Conservation (phyloP, 2,888 invertebrate genomes). For the Drosophila anomelani region DNA sequence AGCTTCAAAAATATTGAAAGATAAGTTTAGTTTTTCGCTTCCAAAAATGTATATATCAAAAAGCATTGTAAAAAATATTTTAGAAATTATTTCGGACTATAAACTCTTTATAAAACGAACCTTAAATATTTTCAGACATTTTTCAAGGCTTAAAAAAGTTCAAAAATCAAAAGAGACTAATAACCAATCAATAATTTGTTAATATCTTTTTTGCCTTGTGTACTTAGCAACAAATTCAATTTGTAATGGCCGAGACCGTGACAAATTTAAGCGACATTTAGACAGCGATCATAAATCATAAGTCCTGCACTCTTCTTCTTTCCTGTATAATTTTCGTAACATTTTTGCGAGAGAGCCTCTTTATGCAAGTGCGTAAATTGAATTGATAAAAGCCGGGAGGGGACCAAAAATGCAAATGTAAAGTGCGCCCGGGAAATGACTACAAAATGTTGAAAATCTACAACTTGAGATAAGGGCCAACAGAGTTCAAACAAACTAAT, state of each 20-base stretch:
- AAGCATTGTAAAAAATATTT: neutral
- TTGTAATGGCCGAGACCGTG: slow-evolving; percentile 9
- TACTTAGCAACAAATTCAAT: slow-evolving; percentile 42
- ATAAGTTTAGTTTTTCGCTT: neutral
- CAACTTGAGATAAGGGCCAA: slow-evolving; percentile 75
- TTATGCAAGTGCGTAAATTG: slow-evolving; percentile 71
- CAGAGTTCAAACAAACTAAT: slow-evolving; percentile 80
- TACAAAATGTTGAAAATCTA: slow-evolving; percentile 77
- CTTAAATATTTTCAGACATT: neutral
- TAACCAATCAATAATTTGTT: neutral
- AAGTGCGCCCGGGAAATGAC: slow-evolving; percentile 62
- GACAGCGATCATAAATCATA: slow-evolving; percentile 41
- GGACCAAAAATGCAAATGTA: slow-evolving; percentile 47
- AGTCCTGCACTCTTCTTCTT: neutral
- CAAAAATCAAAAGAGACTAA: neutral
- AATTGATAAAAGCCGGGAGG: slow-evolving; percentile 71
- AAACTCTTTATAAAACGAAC: neutral
- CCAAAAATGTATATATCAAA: too few species aligned
- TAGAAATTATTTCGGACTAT: too few species aligned
- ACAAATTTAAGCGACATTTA: slow-evolving; percentile 35
- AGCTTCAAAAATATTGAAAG: neutral
- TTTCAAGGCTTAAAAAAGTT: neutral
- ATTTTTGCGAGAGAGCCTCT: slow-evolving; percentile 48
- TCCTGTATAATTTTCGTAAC: slow-evolving; percentile 34
- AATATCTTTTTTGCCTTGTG: neutral